phyloP scores from a whole-genome alignment of 2,113 vertebrate species.

The Cololabis saira region DNA sequence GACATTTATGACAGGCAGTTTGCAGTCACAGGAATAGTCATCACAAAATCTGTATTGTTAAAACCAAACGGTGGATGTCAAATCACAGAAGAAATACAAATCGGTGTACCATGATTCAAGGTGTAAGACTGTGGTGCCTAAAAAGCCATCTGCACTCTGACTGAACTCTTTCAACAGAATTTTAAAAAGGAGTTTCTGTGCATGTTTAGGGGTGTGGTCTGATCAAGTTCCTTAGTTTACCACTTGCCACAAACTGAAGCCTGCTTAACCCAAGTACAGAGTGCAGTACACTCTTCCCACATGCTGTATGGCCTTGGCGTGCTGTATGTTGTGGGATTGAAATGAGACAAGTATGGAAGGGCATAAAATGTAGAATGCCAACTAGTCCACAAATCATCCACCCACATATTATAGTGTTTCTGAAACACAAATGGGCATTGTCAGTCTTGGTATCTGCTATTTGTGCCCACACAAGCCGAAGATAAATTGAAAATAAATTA shows the following conservation, averaged over 20 bases:
- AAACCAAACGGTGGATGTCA: slow-evolving; percentile 7
- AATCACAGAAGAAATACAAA: slow-evolving; percentile 27
- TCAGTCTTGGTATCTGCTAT: slow-evolving; percentile 22
- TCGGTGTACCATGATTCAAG: background rate
- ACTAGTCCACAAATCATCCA: slow-evolving; percentile 45
- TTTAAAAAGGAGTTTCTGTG: slow-evolving; percentile 49
- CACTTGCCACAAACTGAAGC: slow-evolving; percentile 66
- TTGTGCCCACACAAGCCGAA: slow-evolving; percentile 14
- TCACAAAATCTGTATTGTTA: background rate
- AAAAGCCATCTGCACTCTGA: slow-evolving; percentile 47
- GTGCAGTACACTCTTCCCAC: slow-evolving; percentile 56
- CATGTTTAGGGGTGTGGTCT: slow-evolving; percentile 67
- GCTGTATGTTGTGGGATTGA: slow-evolving; percentile 50
- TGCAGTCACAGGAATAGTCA: background rate
- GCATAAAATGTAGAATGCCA: slow-evolving; percentile 41
- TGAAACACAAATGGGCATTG: slow-evolving; percentile 63
- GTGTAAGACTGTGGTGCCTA: slow-evolving; percentile 44
- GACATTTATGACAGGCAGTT: too few relatives aligned
- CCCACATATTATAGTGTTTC: slow-evolving; percentile 49
- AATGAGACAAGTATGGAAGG: slow-evolving; percentile 50
- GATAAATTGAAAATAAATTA: slow-evolving; percentile 25
- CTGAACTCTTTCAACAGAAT: slow-evolving; percentile 25
- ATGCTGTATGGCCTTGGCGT: slow-evolving; percentile 55
- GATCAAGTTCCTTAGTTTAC: slow-evolving; percentile 59
- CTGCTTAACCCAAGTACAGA: slow-evolving; percentile 58